These are phyloP conservation scores for Melanotus villosus DNA, from an alignment of 2,888 invertebrate genomes.

Conservation along the genomic window DNA sequence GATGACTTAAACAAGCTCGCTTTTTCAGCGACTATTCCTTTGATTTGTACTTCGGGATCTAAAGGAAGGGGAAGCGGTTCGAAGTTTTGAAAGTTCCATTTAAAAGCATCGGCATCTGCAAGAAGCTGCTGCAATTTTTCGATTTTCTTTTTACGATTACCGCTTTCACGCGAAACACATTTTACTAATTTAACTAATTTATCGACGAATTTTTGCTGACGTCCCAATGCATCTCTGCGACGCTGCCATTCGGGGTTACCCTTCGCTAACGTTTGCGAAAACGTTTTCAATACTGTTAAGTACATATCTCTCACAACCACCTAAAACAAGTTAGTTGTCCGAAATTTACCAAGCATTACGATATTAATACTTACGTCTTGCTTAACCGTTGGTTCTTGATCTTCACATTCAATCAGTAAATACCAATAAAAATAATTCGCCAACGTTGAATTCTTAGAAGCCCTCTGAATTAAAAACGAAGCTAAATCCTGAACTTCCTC, in stretches of 20 bases:
- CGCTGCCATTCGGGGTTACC: constrained; percentile 82
- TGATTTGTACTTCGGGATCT: constrained; percentile 92
- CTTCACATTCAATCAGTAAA: constrained; percentile 94
- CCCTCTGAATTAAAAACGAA: constrained; percentile 90
- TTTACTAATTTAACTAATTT: constrained; percentile 91
- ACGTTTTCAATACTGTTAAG: constrained; percentile 88
- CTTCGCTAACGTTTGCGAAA: constrained; percentile 80
- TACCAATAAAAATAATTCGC: constrained; percentile 99
- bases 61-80: constrained; percentile 95
- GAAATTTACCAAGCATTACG: too few relatives aligned
- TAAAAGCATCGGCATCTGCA: constrained; percentile 84
- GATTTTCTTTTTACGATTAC: constrained; percentile 92
- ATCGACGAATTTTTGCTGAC: constrained; percentile 93
- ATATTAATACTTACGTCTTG: constrained; percentile 79
- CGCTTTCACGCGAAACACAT: constrained; percentile 90
- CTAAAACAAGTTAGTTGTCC: constrained; percentile 51
- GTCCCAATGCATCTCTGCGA: constrained; percentile 81
- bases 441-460: constrained; percentile 88
- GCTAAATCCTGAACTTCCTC: constrained; percentile 80
- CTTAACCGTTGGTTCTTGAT: constrained; percentile 80
- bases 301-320: constrained; percentile 83
- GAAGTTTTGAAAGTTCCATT: constrained; percentile 90
- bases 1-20: constrained; percentile 97
- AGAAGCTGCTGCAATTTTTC: constrained; percentile 89
- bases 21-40: constrained; percentile 89